A percentile compares a stretch with the other conserved stretches of the same genome.
phyloP scores from a whole-genome alignment of 1,140 invertebrate genomes.

The Metopolophium dirhodum region DNA sequence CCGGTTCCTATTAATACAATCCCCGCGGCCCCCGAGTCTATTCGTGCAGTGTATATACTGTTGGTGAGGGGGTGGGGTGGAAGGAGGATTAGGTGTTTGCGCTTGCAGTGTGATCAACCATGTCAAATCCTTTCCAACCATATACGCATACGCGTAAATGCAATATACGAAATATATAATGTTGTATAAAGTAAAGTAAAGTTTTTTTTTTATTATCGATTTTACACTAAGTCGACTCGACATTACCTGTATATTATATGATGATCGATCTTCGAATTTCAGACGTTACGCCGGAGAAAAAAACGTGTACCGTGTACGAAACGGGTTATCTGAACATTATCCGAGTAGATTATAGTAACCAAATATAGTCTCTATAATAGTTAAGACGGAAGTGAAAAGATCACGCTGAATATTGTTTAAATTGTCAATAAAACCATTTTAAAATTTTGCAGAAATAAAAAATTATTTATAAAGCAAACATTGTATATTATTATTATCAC shows the following conservation, averaged over 20 bases:
- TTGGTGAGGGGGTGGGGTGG: too few species aligned
- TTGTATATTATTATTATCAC: not conserved
- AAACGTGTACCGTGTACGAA: not conserved
- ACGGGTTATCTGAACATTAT: not conserved
- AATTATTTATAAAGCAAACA: not conserved
- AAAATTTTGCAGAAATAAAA: not conserved
- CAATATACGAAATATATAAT: not conserved
- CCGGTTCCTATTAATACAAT: not conserved
- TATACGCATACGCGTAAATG: not conserved
- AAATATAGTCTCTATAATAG: not conserved
- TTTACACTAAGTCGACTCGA: not conserved
- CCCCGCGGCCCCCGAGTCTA: too few species aligned
- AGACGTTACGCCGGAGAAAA: not conserved
- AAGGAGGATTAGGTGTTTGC: not conserved
- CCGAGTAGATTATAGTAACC: not conserved
- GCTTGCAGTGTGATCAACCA: not conserved
- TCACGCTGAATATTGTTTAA: not conserved
- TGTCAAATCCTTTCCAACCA: not conserved
- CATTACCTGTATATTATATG: not conserved
- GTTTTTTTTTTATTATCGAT: not conserved
- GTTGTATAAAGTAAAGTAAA: not conserved
- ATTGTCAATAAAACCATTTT: not conserved
- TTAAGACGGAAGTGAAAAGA: not conserved
- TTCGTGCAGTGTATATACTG: not conserved
- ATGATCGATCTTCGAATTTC: conserved; percentile 1